Percentiles rank a stretch among this genome's conserved stretches.
phyloP scores from a whole-genome alignment of 37 sponge, comb jelly and placozoan genomes.

The Chondrosia reniformis region DNA sequence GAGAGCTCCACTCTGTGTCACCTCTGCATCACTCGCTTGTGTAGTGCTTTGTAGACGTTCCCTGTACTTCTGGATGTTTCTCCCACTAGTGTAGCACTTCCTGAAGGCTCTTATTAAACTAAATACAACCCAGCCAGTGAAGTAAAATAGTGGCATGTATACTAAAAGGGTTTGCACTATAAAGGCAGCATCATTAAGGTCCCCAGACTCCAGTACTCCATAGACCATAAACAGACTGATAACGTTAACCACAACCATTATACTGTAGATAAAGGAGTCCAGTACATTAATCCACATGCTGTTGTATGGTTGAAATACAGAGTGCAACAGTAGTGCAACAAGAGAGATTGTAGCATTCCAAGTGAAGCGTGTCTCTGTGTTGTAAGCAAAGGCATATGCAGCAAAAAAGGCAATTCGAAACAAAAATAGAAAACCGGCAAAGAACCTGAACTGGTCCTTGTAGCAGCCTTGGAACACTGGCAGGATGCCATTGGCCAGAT shows the following conservation, averaged over 20 bases:
- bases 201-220: not conserved
- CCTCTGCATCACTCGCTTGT: not conserved
- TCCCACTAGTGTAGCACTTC: slow-evolving; percentile 13
- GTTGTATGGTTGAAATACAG: slow-evolving; percentile 53
- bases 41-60: not conserved
- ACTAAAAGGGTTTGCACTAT: slow-evolving; percentile 31
- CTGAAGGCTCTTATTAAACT: not conserved
- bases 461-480: slow-evolving; percentile 61
- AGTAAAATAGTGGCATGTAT: slow-evolving; percentile 23
- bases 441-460: slow-evolving; percentile 49
- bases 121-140: slow-evolving; percentile 1
- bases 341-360: slow-evolving; percentile 23
- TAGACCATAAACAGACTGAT: slow-evolving; percentile 49
- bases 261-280: slow-evolving; percentile 45
- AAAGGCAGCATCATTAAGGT: not conserved
- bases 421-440: slow-evolving; percentile 67
- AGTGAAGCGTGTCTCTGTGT: not conserved
- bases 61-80: slow-evolving; percentile 1
- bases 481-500: slow-evolving; percentile 32
- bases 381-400: slow-evolving; percentile 34
- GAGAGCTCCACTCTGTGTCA: not conserved
- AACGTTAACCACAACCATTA: slow-evolving; percentile 28
- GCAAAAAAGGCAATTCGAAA: slow-evolving; percentile 40
- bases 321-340: slow-evolving; percentile 23
- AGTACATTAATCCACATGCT: slow-evolving; percentile 40